Evolutionary conservation across 2,113 vertebrate genomes (phyloP), one percentile per base, ranked within the genome.

Genomic region (Lepus americanus): DNA sequence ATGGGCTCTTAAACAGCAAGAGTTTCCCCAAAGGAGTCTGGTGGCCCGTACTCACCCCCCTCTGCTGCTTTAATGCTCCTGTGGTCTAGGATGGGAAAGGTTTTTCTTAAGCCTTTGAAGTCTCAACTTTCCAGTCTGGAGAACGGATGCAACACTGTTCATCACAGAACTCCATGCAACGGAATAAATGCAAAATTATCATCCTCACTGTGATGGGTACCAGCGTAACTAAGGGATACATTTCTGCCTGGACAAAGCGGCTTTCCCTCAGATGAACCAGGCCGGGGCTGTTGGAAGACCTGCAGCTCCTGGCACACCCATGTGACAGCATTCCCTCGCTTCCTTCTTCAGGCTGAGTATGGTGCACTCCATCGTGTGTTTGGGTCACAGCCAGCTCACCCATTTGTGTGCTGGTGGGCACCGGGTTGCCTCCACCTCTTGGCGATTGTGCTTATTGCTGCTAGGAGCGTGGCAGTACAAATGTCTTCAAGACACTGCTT

Each of bases 1-100:
- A 39, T 53, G 13, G 81, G 51, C 49, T 92, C 49, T 61, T 74
- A 36, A 81, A 74, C 1, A 87, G 29, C 4, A 67, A 87, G 29
- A 67, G 49, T 59, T 53, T 67, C 63, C 67, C 49, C 49, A 27
- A 74, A 8, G 7, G 4, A 44, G 81, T 61, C 31, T 63, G 63
- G 0, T 7, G 22, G 20, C 39, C 3, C 1, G 9, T 44, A 2
- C 27, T 33, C 10, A 25, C 19, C 27, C 39, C 0, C 23, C 11
- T 67, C 82, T 61, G 12, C 2, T 29, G 29, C 33, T 64, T 5
- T 16, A 44, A 44, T 44, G 44, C 44, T 44, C 36, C 59, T 66
- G 4, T 11, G 31, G 16, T 69, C 23, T 19, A 17, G 36, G 12
- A n/a, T 25, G 1, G 76, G 19, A 12, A n/a, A 13, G 39, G 6